Base-by-base conservation (phyloP, 1,140 invertebrate genomes). In the Rhopalosiphum maidis region DNA sequence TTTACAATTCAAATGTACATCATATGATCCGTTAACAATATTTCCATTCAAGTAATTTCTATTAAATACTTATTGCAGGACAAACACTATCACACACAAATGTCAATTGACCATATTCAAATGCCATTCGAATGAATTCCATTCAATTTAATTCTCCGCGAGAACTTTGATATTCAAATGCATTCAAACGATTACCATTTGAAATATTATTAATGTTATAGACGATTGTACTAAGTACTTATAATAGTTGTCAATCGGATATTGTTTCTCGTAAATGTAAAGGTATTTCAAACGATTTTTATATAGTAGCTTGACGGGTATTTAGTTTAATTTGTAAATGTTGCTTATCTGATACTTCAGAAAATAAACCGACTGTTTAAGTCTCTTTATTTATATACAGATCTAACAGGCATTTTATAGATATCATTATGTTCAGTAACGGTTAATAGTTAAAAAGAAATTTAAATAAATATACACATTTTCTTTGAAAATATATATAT, bases 1-100 rank as follows among this genome's bases (percentile, higher is more conserved):
- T 88, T 88, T 86, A 88, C 87, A 88, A 88, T 88, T 88, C 87
- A 88, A 51, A 88, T 48, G 46, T 54, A 48, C 48, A 37, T 89
- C 88, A 35, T 37, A 89, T 35, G 85, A 54, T 89, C 86, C 46
- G 86, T 88, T 89, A 41, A 89, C 35, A 89, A 41, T 89, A 89
- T 89, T 55, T 23, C 48, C 88, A 37, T 88, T 54, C 87, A 54
- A 88, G 46, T 41, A 23, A 89, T 89, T 55, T 89, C 88, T 89
- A 89, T 89, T 89, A 55, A 89, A 89, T 41, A 55, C 60, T 77
- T 15, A 48, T 25, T 37, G 48, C n/a, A 35, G 51, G 51, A 89
- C 88, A 55, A 89, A 89, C 88, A 55, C 25, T 89, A 35, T 35
- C 41, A 35, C 88, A 51, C 35, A 35, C 88, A 23, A 89, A 89